phyloP scores from a whole-genome alignment of 2,888 invertebrate genomes.

The Apeira syringaria region DNA sequence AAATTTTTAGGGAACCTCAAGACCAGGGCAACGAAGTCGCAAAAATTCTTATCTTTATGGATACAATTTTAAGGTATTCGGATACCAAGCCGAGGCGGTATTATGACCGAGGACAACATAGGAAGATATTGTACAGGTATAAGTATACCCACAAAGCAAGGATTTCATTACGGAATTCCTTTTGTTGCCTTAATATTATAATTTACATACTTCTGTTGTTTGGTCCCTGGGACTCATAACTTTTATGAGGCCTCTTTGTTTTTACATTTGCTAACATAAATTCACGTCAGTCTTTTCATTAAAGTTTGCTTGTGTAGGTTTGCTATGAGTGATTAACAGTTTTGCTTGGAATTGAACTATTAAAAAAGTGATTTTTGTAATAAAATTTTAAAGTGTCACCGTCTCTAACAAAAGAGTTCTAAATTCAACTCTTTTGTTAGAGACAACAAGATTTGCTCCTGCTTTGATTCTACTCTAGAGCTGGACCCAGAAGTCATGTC shows the following conservation, averaged over 20 bases:
- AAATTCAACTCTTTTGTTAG: too few species aligned
- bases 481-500: too few species aligned
- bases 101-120: slow-evolving; percentile 14
- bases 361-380: too few species aligned
- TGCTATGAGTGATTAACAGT: background rate
- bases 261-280: slow-evolving; percentile 13
- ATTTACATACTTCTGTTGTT: slow-evolving; percentile 17
- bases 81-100: slow-evolving; percentile 43
- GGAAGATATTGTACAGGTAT: slow-evolving; percentile 22
- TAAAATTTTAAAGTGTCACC: too few species aligned
- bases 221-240: slow-evolving; percentile 15
- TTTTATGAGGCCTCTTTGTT: slow-evolving; percentile 20
- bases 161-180: slow-evolving; percentile 22
- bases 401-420: too few species aligned
- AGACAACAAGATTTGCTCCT: too few species aligned
- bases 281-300: slow-evolving; percentile 6
- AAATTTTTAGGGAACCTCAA: slow-evolving; percentile 56
- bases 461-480: too few species aligned
- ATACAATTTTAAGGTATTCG: slow-evolving; percentile 61
- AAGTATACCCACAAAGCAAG: slow-evolving; percentile 27
- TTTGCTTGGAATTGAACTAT: slow-evolving; percentile 1
- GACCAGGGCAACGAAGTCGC: slow-evolving; percentile 53
- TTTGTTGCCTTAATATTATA: slow-evolving; percentile 26
- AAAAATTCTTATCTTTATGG: slow-evolving; percentile 66
- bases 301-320: background rate